Base-by-base conservation (phyloP, 2,888 invertebrate genomes). In the Ypsolopha scabrella region DNA sequence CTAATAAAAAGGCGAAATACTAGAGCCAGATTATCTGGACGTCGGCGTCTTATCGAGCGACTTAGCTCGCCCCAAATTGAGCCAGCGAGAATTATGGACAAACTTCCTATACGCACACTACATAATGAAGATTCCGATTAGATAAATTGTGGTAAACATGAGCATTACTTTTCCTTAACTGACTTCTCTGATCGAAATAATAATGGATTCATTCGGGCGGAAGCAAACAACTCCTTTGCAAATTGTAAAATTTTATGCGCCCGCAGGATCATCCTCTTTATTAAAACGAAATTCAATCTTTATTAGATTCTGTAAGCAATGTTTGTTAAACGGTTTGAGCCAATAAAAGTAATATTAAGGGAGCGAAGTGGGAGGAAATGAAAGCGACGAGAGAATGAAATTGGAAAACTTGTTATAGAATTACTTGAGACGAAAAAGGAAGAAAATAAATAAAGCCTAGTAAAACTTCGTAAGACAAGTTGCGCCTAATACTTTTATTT, bases 351-450 rank as follows among this genome's bases (percentile, higher is more conserved):
- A 77, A 78, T 80, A 81, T 79, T 78, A 80, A 76, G 73, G 79
- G 72, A 72, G 70, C 68, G 70, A 67, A 67, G 64, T 67, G 68
- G 66, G 75, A 82, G 83, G 82, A 86, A 85, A 86, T 85, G 85
- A 80, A 80, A 80, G 75, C 78, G 72, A 76, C 70, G 74, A 80
- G 77, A 80, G 79, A 82, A 81, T 78, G 80, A 85, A 86, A 85
- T 86, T 85, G 85, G 82, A 83, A 85, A 86, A 85, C 83, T 85
- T 85, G 83, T 81, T 81, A 80, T 75, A 72, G 73, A 80, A 82
- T 82, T 80, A 78, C 75, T 71, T 61, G 69, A 70, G 74, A 79
- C 74, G 79, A 79, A 80, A 80, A 72, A 79, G 67, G 60, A 65
- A 55, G 53, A 75, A 80, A 82, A 80, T 79, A 78, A 80, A 78